phyloP scores from a whole-genome alignment of 2,113 vertebrate species.

The Paramormyrops kingsleyae region DNA sequence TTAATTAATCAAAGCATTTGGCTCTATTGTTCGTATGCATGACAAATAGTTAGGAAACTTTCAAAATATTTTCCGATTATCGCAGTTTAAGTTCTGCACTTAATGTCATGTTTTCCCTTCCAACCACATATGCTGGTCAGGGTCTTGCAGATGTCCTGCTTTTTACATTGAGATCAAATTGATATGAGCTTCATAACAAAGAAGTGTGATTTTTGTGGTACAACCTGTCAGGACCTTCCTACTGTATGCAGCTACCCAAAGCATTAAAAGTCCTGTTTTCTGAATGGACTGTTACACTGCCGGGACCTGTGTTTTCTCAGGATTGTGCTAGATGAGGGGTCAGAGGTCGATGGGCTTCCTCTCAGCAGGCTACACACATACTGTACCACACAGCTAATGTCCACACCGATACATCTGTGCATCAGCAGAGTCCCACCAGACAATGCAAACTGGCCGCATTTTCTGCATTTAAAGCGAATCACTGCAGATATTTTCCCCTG shows the following conservation, averaged over 20 bases:
- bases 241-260: not conserved
- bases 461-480: not conserved
- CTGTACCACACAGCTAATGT: not conserved
- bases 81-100: not conserved
- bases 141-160: not conserved
- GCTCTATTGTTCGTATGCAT: not conserved
- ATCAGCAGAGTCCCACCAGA: not conserved
- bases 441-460: not conserved
- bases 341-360: not conserved
- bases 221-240: not conserved
- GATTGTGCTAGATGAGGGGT: not conserved
- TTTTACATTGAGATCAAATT: not conserved
- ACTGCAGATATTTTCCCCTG: not conserved
- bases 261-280: not conserved
- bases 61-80: not conserved
- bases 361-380: not conserved
- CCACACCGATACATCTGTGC: not conserved
- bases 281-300: not conserved
- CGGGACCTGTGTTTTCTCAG: not conserved
- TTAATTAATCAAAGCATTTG: slow-evolving; percentile 4
- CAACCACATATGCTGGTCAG: not conserved
- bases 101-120: not conserved
- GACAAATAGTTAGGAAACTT: not conserved
- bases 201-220: not conserved
- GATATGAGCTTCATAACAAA: not conserved